A percentile compares a stretch with the other conserved stretches of the same genome.
phyloP scores from a whole-genome alignment of 2,888 invertebrate species.

The Schizaphis graminum region DNA sequence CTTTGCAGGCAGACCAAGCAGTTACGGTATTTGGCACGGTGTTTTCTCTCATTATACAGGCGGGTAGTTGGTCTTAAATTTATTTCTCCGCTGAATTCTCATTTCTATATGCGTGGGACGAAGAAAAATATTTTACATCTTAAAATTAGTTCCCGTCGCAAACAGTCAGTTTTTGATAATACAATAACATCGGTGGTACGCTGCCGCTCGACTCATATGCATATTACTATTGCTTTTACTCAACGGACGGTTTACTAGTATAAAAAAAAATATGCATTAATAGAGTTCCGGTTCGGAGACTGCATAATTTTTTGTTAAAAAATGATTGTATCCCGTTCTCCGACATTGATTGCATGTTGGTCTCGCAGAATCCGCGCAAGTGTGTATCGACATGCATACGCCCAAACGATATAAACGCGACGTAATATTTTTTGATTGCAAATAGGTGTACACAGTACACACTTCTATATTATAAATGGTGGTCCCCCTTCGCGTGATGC shows the following conservation, averaged over 20 bases:
- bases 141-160: neutral
- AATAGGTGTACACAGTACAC: neutral
- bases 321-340: neutral
- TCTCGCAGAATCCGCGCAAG: neutral
- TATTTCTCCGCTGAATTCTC: neutral
- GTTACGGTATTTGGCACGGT: constrained; percentile 60
- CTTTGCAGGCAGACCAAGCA: neutral
- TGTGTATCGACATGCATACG: neutral
- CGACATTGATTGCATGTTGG: neutral
- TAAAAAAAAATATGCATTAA: neutral
- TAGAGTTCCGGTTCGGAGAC: constrained; percentile 31
- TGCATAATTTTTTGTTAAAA: neutral
- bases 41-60: constrained; percentile 39
- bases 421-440: constrained; percentile 12
- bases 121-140: neutral
- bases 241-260: neutral
- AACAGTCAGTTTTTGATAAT: neutral
- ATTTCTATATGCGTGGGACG: constrained; percentile 3
- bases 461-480: neutral
- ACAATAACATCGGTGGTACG: neutral
- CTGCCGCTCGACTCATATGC: neutral
- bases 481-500: constrained; percentile 41
- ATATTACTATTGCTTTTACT: neutral
- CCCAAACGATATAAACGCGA: neutral
- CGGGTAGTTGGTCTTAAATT: neutral